Evolutionary conservation across 2,888 invertebrate species (phyloP).

Genomic region (Lampropteryx suffumata): DNA sequence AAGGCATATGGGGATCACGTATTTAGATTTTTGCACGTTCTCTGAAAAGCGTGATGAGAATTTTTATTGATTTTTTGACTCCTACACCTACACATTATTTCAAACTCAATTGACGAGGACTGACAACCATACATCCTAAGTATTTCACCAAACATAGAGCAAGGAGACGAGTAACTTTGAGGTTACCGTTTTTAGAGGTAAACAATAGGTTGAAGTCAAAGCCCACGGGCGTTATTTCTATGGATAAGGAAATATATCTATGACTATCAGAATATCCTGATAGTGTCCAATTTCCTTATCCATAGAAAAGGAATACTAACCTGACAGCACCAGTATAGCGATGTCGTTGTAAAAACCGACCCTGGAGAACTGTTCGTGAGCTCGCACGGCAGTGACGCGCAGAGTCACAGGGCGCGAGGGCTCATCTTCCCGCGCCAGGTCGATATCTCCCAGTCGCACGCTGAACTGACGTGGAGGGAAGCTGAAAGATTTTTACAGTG

Average conservation of each 20-base stretch:
- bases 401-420: slow-evolving; percentile 92
- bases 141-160: too few species aligned
- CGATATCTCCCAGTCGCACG: slow-evolving; percentile 94
- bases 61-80: too few species aligned
- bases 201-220: too few species aligned
- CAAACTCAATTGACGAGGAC: too few species aligned
- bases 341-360: slow-evolving; percentile 98
- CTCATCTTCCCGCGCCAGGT: slow-evolving; percentile 92
- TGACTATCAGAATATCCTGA: too few species aligned
- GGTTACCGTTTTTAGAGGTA: too few species aligned
- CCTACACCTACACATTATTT: too few species aligned
- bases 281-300: too few species aligned
- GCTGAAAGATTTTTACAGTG: slow-evolving; percentile 79
- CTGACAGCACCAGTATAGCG: slow-evolving; percentile 89
- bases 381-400: slow-evolving; percentile 89
- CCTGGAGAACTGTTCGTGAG: slow-evolving; percentile 93
- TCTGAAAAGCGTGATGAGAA: slow-evolving; percentile 53
- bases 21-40: slow-evolving; percentile 90
- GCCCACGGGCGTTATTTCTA: too few species aligned
- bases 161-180: too few species aligned
- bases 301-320: slow-evolving; percentile 44
- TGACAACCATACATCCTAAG: too few species aligned
- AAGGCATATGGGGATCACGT: slow-evolving; percentile 93
- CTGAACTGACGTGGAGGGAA: slow-evolving; percentile 95
- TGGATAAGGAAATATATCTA: too few species aligned